Evolutionary conservation across 2,113 vertebrate species (phyloP), one percentile per base, ranked within the genome.

Genomic region (Mohoua ochrocephala): DNA sequence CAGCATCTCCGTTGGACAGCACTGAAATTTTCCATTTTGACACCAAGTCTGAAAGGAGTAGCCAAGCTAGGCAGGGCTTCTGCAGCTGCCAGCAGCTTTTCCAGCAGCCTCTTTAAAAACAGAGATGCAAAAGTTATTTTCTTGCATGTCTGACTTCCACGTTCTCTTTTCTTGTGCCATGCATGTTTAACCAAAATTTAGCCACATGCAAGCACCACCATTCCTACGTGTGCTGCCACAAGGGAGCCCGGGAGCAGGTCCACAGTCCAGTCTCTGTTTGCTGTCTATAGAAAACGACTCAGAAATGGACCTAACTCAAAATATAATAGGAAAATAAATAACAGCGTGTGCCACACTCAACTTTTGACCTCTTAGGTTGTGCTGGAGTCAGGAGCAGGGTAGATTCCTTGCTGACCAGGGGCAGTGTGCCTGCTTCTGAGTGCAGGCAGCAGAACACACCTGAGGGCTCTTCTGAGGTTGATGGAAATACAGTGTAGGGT

Each of bases 11-110:
- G 2, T n/a, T 73, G 84, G 45, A 33, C 27, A 77, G 21, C 6
- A 45, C 56, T 74, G 80, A 78, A 57, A 74, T 79, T 81, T 89
- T 84, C 84, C 64, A 22, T 86, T 93, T 94, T 89, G 71, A 81
- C 53, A 31, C 61, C 13, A 69, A 91, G 35, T 77, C 77, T 85
- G 64, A 41, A 87, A 94, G 84, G 79, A 94, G 57, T 33, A 86
- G 60, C 75, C 63, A 84, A 87, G 68, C 21, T 44, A 59, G 52
- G 50, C 70, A 92, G n/a, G 44, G 22, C 59, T 93, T 88, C 80
- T 92, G 75, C 73, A 93, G 76, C 91, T 63, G 42, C 79, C 77
- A 94, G 89, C 65, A 56, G 89, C 35, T 91, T 95, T 88, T 68
- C 44, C 65, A 80, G 37, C 26, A 70, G 19, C 70, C 70, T 91